Evolutionary conservation across 2,888 invertebrate genomes (phyloP), one percentile per base, ranked within the genome.

Genomic region (Acleris literana): DNA sequence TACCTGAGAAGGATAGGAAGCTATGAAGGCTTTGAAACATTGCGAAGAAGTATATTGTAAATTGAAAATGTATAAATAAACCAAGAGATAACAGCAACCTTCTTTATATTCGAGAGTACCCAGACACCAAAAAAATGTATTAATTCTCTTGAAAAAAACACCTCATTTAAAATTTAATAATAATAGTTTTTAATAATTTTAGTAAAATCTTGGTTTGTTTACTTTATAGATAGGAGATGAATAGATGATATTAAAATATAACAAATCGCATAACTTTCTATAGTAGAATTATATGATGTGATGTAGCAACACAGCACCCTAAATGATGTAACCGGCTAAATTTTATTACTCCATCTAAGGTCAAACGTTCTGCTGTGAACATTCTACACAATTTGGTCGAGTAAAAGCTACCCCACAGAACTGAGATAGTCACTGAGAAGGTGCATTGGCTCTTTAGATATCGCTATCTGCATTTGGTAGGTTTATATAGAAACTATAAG

Each of bases 1-100:
- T 66, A 66, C 61, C 65, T 66, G 65, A 5, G 43, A 44, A 44
- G 13, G 18, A 7, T 20, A 18, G 7, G 17, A 49, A 49, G 49
- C 49, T 18, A 20, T 20, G 17, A 17, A 9, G 3, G 17, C 33
- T 11, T 33, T 20, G 18, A 55, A 20, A 1, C 9, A 16, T 54
- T 54, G 29, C 33, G 33, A 33, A 18, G 53, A 33, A 54, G 11
- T n/a, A 51, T 16, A 51, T 16, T 33, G 33, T 33, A 33, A 33
- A 33, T 33, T 33, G 3, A 29, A 29, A 25, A 6, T 25, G 7
- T 6, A 25, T 7, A 25, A 25, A 25, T 25, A 1, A 1, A 25
- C 6, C 5, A 13, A 22, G 22, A 51, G 13, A 13, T 20, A 48
- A 7, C 48, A 48, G 18, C 17, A 17, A 18, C 33, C 9, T 11